Conservation (phyloP, 1,140 invertebrate genomes). For the Ruditapes philippinarum region DNA sequence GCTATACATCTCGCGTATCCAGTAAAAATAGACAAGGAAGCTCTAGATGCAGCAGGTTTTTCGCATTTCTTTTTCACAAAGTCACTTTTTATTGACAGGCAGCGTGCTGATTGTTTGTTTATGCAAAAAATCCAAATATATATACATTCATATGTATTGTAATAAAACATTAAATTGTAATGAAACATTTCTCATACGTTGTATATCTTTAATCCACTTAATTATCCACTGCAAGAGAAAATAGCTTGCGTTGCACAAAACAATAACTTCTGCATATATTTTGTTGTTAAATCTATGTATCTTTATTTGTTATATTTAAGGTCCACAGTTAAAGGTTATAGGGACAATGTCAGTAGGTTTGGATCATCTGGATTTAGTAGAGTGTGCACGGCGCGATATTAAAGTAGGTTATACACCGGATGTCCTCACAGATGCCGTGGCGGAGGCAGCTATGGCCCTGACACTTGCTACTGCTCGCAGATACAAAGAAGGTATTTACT, state of each 20-base stretch:
- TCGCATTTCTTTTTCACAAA: background rate
- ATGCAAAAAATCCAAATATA: too few relatives aligned
- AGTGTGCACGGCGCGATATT: slow-evolving; percentile 86
- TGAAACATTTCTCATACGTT: too few relatives aligned
- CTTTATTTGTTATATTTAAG: slow-evolving; percentile 88
- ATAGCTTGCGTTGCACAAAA: too few relatives aligned
- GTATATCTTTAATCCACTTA: too few relatives aligned
- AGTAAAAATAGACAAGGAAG: slow-evolving; percentile 93
- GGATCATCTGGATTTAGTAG: slow-evolving; percentile 88
- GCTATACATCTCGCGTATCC: slow-evolving; percentile 93
- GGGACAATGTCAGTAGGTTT: slow-evolving; percentile 96
- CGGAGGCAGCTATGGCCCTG: slow-evolving; percentile 94
- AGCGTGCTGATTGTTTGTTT: background rate
- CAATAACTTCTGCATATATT: too few relatives aligned
- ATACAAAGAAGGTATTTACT: slow-evolving; percentile 91
- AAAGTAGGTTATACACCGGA: slow-evolving; percentile 94
- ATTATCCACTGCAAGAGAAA: too few relatives aligned
- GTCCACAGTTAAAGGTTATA: slow-evolving; percentile 93
- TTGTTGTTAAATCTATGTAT: too few relatives aligned
- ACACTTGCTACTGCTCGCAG: slow-evolving; percentile 93
- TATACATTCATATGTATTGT: too few relatives aligned
- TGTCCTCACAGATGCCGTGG: slow-evolving; percentile 96
- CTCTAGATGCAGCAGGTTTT: slow-evolving; percentile 90
- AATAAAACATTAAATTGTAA: too few relatives aligned
- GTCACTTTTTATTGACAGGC: background rate